phyloP scores from a whole-genome alignment of 2,113 vertebrate genomes.

The Neotragus moschatus region DNA sequence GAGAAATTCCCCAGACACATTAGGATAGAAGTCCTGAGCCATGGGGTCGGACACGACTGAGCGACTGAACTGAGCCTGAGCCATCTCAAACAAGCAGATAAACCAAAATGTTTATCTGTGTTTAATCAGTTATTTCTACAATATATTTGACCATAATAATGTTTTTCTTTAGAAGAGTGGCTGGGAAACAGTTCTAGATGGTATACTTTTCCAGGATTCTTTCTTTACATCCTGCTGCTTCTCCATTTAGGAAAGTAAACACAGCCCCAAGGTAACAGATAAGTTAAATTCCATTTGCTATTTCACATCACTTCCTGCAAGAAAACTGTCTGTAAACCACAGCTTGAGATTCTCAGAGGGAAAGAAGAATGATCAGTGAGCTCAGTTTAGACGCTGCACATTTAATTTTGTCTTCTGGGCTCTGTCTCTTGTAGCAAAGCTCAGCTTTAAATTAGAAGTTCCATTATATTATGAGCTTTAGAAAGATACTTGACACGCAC shows the following conservation, averaged over 20 bases:
- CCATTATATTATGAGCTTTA: background rate
- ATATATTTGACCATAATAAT: background rate
- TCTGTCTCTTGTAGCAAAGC: background rate
- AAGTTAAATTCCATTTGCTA: slow-evolving; percentile 20
- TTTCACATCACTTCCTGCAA: slow-evolving; percentile 13
- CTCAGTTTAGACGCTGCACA: background rate
- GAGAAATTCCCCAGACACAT: background rate
- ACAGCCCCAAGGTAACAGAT: slow-evolving; percentile 36
- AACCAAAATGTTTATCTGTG: background rate
- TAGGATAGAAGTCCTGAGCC: background rate
- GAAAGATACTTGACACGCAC: background rate
- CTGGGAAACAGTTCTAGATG: background rate
- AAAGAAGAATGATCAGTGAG: background rate
- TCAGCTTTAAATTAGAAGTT: background rate
- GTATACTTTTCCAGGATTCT: background rate
- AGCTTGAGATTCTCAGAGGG: background rate
- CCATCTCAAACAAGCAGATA: background rate
- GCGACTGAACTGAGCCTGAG: background rate
- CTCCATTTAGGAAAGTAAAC: slow-evolving; percentile 23
- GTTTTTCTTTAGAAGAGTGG: background rate
- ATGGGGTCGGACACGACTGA: background rate
- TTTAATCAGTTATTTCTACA: background rate
- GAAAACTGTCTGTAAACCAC: slow-evolving; percentile 33
- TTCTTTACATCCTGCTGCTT: slow-evolving; percentile 6
- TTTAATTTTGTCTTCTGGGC: slow-evolving; percentile 18